These are phyloP conservation scores for Premnoplex brunnescens DNA, from an alignment of 2,797 vertebrate species.

Conservation along the genomic window DNA sequence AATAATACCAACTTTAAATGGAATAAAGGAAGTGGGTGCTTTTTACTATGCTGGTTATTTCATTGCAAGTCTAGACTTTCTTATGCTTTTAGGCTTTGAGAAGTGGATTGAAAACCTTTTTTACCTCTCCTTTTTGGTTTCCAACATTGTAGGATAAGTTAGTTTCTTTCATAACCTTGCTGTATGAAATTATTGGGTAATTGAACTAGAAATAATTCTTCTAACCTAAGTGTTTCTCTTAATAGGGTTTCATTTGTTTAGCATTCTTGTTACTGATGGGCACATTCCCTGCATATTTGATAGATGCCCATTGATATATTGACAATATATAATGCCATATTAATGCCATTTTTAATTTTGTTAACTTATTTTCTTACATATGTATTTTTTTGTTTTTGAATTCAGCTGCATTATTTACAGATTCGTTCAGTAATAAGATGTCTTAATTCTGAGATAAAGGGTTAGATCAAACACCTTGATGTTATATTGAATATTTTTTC, in stretches of 20 bases:
- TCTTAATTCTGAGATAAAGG: neutral
- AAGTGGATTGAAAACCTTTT: neutral
- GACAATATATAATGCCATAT: neutral
- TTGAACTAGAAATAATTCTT: neutral
- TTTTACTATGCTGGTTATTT: neutral
- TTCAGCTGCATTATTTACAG: neutral
- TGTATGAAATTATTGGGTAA: neutral
- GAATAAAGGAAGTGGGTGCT: neutral
- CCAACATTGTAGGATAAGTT: neutral
- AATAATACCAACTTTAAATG: neutral
- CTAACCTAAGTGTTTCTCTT: neutral
- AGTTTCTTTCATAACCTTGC: neutral
- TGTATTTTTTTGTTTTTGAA: neutral
- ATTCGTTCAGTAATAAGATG: neutral
- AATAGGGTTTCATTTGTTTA: neutral
- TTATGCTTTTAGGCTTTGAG: neutral
- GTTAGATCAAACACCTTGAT: neutral
- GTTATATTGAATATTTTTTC: neutral
- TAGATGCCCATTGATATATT: neutral
- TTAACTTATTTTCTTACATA: neutral
- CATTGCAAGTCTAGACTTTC: neutral
- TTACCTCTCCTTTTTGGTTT: neutral
- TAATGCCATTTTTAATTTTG: neutral
- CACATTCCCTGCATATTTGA: neutral
- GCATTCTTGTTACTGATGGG: neutral